phyloP scores from a whole-genome alignment of 1,140 invertebrate species.

The Mamestra configurata region DNA sequence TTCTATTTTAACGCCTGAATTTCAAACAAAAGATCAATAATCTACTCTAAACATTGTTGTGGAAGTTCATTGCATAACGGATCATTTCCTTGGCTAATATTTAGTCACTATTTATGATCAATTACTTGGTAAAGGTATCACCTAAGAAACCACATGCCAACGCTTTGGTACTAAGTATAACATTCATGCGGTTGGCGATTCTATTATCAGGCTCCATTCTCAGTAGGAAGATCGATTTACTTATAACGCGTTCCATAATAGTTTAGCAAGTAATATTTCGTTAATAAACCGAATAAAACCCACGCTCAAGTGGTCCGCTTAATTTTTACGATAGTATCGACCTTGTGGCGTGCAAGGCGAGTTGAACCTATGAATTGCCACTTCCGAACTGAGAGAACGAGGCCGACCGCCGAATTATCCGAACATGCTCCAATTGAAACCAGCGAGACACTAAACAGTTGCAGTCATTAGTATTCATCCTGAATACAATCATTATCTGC shows the following conservation, averaged over 20 bases:
- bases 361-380: slow-evolving; percentile 67
- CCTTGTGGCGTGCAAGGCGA: slow-evolving; percentile 66
- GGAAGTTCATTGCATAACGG: slow-evolving; percentile 4
- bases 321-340: slow-evolving; percentile 52
- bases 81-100: slow-evolving; percentile 1
- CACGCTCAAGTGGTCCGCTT: slow-evolving; percentile 28
- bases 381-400: slow-evolving; percentile 67
- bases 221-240: slow-evolving; percentile 24
- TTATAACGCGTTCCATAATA: background rate
- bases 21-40: slow-evolving; percentile 22
- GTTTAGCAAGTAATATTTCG: slow-evolving; percentile 11
- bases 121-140: background rate
- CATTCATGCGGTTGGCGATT: slow-evolving; percentile 18
- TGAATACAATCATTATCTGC: background rate
- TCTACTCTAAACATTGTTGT: background rate
- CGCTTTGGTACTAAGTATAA: background rate
- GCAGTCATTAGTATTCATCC: slow-evolving; percentile 23
- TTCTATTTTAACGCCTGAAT: slow-evolving; percentile 32
- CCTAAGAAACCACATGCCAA: slow-evolving; percentile 11
- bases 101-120: slow-evolving; percentile 1
- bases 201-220: slow-evolving; percentile 10
- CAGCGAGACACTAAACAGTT: slow-evolving; percentile 26
- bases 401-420: slow-evolving; percentile 53
- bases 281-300: slow-evolving; percentile 22
- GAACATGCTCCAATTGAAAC: slow-evolving; percentile 40